phyloP scores from a whole-genome alignment of 2,888 invertebrate genomes.

The Drosophila testacea region DNA sequence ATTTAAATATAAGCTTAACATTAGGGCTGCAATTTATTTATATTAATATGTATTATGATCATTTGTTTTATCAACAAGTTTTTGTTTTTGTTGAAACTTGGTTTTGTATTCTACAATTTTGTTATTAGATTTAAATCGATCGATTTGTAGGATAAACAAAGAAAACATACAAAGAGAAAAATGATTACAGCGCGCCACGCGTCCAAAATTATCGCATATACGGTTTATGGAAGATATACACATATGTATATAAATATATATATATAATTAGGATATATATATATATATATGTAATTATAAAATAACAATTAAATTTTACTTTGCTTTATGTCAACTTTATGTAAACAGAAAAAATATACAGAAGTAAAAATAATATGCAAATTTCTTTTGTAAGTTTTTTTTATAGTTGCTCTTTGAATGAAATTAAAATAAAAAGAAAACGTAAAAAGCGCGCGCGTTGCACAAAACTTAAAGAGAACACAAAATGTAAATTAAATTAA shows the following conservation, averaged over 20 bases:
- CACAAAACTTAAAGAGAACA: slow-evolving; percentile 70
- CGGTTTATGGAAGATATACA: slow-evolving; percentile 59
- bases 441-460: slow-evolving; percentile 57
- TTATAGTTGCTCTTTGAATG: slow-evolving; percentile 27
- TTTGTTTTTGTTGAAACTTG: slow-evolving; percentile 40
- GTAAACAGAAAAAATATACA: slow-evolving; percentile 68
- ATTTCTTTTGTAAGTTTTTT: slow-evolving; percentile 13
- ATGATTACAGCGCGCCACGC: slow-evolving; percentile 67
- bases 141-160: slow-evolving; percentile 53
- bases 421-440: slow-evolving; percentile 26
- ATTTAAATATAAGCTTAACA: slow-evolving; percentile 65
- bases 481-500: slow-evolving; percentile 75
- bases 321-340: slow-evolving; percentile 49
- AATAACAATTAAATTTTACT: slow-evolving; percentile 49
- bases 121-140: slow-evolving; percentile 45
- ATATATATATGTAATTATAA: slow-evolving; percentile 25
- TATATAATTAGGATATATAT: slow-evolving; percentile 20
- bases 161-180: slow-evolving; percentile 59
- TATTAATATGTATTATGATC: slow-evolving; percentile 42
- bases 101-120: slow-evolving; percentile 54
- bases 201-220: slow-evolving; percentile 51
- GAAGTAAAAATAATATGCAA: slow-evolving; percentile 45
- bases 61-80: slow-evolving; percentile 56
- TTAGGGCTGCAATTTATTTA: slow-evolving; percentile 60
- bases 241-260: slow-evolving; percentile 26